phyloP scores from a whole-genome alignment of 1,140 invertebrate species.

The Penaeus japonicus region DNA sequence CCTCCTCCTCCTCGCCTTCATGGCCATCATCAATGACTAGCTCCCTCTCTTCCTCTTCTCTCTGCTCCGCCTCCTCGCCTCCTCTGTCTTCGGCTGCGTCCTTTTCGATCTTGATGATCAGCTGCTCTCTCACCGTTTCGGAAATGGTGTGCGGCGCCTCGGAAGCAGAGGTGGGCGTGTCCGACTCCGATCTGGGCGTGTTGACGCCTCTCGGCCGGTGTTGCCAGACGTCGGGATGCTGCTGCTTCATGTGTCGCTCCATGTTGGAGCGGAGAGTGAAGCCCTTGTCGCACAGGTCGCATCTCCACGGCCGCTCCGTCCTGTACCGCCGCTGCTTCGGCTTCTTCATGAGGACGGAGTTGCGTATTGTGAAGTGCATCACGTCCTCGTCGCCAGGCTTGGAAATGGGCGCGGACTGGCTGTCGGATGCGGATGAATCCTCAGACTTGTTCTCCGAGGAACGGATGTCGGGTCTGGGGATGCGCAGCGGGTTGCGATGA shows the following conservation, averaged over 20 bases:
- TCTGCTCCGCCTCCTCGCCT: slow-evolving; percentile 61
- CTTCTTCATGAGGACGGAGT: slow-evolving; percentile 86
- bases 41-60: slow-evolving; percentile 64
- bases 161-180: not conserved
- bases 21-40: slow-evolving; percentile 75
- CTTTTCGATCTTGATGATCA: slow-evolving; percentile 47
- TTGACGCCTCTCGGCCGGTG: slow-evolving; percentile 64
- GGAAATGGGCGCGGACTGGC: not conserved
- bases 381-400: slow-evolving; percentile 67
- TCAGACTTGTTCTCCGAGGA: slow-evolving; percentile 27
- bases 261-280: slow-evolving; percentile 92
- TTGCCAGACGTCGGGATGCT: slow-evolving; percentile 85
- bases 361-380: slow-evolving; percentile 77
- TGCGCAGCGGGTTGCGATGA: slow-evolving; percentile 45
- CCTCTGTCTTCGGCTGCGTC: slow-evolving; percentile 45
- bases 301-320: slow-evolving; percentile 89
- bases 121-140: slow-evolving; percentile 25
- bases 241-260: slow-evolving; percentile 92
- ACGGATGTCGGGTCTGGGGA: slow-evolving; percentile 60
- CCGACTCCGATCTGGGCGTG: slow-evolving; percentile 9
- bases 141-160: slow-evolving; percentile 27
- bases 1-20: slow-evolving; percentile 60
- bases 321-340: slow-evolving; percentile 89
- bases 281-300: slow-evolving; percentile 85
- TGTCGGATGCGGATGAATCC: not conserved